Base-by-base conservation (phyloP, 1,140 invertebrate species). In the Drosophila rhopaloa region DNA sequence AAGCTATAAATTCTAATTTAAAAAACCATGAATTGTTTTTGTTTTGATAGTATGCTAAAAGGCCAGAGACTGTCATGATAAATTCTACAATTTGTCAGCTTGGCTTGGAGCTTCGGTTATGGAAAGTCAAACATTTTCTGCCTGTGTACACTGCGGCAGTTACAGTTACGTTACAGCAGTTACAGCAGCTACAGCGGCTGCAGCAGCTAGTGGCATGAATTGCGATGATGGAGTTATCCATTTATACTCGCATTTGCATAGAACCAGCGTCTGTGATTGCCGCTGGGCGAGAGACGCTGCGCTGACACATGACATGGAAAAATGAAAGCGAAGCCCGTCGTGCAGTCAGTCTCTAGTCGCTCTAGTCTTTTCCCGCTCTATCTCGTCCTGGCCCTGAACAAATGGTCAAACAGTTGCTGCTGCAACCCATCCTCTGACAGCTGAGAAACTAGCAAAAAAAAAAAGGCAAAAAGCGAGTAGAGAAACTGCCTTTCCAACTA, bases 251-350 rank as follows among this genome's bases (percentile, higher is more conserved):
- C 80, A 89, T 89, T 89, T 89, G 84, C 84, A 89, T 89, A 89
- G 57, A 84, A 73, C 76, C 73, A 77, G 58, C 66, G 73, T 80
- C 80, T 84, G 73, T 84, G 84, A 89, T 89, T 88, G 84, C 80
- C 73, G 76, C 62, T 89, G 63, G 80, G 72, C 80, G 80, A 79
- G 76, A 79, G 73, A 89, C 84, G 80, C 79, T 79, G 79, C 73
- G 77, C 84, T 81, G 84, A 89, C 84, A 89, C 84, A 89, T 89
- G 84, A 89, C 84, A 89, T 89, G 80, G 85, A 89, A 89, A 89
- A 89, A 89, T 89, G 84, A 89, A 89, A 89, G 81, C 76, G 77
- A 89, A 84, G 78, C 51, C 51, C 61, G 38, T 61, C 74, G 75
- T 68, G 73, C 66, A 76, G 56, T 61, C 43, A 56, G 73, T 55